Evolutionary conservation across 1,140 invertebrate genomes (phyloP).

Genomic region (Mesaphorura yosii): DNA sequence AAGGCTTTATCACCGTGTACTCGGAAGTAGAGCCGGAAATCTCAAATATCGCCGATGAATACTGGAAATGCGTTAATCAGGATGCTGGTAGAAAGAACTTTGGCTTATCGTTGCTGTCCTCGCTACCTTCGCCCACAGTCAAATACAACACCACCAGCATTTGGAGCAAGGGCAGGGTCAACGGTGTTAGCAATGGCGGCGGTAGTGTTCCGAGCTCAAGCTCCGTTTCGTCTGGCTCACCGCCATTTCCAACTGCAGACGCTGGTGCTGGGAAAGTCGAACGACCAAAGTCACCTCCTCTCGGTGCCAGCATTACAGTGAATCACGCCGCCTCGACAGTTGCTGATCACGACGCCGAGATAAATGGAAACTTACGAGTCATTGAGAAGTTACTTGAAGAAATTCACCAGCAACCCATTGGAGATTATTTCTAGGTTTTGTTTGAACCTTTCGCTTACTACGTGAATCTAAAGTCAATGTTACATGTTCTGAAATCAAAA

Average conservation of each 20-base stretch:
- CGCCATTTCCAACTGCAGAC: too few relatives aligned
- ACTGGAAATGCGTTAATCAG: constrained; percentile 13
- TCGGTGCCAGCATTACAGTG: not conserved
- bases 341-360: constrained; percentile 9
- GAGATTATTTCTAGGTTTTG: constrained; percentile 7
- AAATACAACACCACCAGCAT: not conserved
- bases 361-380: constrained; percentile 17
- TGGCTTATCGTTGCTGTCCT: not conserved
- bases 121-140: not conserved
- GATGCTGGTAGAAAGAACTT: not conserved
- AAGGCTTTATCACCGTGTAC: constrained; percentile 39
- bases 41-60: constrained; percentile 14
- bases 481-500: too few relatives aligned
- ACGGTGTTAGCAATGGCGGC: not conserved
- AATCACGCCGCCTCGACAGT: not conserved
- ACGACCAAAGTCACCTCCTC: too few relatives aligned
- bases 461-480: too few relatives aligned
- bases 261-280: too few relatives aligned
- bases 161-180: not conserved
- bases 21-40: constrained; percentile 24
- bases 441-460: not conserved
- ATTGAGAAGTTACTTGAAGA: constrained; percentile 26
- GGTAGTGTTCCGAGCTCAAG: not conserved
- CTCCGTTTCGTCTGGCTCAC: not conserved
- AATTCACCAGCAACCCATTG: constrained; percentile 11